These are phyloP conservation scores for Oreochromis aureus DNA, from an alignment of 2,113 vertebrate genomes.

Conservation along the genomic window DNA sequence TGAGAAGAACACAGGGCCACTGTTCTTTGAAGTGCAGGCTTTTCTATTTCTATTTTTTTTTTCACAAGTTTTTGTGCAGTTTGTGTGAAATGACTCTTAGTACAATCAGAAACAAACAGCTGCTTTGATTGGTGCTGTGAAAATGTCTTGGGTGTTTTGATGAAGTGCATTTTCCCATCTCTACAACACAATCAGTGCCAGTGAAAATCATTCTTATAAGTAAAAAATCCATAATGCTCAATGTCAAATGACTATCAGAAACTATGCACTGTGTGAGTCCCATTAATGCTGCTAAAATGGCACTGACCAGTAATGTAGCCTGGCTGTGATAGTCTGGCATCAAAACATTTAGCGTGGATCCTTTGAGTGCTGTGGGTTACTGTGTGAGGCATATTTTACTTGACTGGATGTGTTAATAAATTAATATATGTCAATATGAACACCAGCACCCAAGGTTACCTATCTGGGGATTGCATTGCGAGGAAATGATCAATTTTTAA, in stretches of 20 bases:
- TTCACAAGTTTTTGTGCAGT: not conserved
- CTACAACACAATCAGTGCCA: not conserved
- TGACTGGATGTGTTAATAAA: not conserved
- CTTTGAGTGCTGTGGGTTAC: not conserved
- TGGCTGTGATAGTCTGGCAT: not conserved
- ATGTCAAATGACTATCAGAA: not conserved
- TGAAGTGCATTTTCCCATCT: not conserved
- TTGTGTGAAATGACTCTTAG: not conserved
- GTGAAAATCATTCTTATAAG: not conserved
- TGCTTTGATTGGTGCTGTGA: not conserved
- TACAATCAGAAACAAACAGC: not conserved
- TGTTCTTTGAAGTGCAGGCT: slow-evolving; percentile 7
- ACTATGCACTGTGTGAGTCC: not conserved
- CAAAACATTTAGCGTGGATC: not conserved
- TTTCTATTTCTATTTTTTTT: not conserved
- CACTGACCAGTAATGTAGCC: not conserved
- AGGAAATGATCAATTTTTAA: not conserved
- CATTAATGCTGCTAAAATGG: not conserved
- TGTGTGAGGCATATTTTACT: not conserved
- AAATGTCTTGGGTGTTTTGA: not conserved
- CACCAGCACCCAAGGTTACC: not conserved
- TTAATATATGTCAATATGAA: not conserved
- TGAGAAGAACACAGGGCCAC: slow-evolving; percentile 1
- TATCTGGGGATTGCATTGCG: not conserved
- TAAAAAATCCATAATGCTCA: not conserved